These are phyloP conservation scores for Pollenia labialis DNA, from an alignment of 2,888 invertebrate species.

Conservation along the genomic window DNA sequence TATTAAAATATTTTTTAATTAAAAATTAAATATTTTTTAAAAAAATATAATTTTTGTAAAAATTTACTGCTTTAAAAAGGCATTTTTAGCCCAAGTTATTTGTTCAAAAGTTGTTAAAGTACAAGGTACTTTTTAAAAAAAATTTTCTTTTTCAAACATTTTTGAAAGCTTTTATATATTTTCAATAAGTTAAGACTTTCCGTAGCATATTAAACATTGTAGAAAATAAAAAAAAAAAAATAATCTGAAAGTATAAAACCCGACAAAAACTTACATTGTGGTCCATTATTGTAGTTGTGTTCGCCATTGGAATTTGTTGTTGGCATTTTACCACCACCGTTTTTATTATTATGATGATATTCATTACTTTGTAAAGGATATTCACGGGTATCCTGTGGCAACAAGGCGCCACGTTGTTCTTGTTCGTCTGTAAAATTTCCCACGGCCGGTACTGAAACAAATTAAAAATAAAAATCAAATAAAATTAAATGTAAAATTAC, in stretches of 20 bases:
- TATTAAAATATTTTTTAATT: too few species aligned
- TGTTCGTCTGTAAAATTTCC: constrained; percentile 88
- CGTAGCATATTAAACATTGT: too few species aligned
- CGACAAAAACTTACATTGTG: constrained; percentile 78
- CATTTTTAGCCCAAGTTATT: too few species aligned
- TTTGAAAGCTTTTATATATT: too few species aligned
- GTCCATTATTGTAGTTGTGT: constrained; percentile 80
- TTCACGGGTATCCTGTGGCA: constrained; percentile 85
- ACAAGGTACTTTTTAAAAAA: too few species aligned
- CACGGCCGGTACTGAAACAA: constrained; percentile 85
- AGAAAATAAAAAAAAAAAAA: too few species aligned
- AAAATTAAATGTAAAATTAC: constrained; percentile 47
- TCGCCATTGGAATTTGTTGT: constrained; percentile 76
- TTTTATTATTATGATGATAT: constrained; percentile 85
- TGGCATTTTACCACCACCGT: constrained; percentile 76
- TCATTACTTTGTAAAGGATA: constrained; percentile 89
- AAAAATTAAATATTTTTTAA: too few species aligned
- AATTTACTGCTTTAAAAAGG: too few species aligned
- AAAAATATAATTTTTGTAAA: too few species aligned
- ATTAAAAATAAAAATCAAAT: not conserved
- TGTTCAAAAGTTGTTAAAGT: too few species aligned
- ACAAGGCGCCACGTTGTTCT: constrained; percentile 81
- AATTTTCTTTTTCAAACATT: too few species aligned
- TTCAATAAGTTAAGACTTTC: too few species aligned
- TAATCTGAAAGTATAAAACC: constrained; percentile 1